These are phyloP conservation scores for Nineta flava DNA, from an alignment of 2,888 invertebrate species.

Conservation along the genomic window DNA sequence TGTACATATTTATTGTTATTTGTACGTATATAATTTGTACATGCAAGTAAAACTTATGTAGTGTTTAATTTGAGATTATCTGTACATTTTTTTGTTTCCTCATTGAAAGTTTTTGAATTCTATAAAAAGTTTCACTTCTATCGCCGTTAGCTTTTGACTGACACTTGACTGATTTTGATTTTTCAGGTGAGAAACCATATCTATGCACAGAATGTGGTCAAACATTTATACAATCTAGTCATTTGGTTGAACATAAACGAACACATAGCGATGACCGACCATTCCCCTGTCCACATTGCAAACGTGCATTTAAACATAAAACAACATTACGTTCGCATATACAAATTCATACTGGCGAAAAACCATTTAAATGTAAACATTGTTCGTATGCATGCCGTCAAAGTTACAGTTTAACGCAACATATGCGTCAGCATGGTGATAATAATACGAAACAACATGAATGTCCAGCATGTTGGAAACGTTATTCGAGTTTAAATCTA, in stretches of 20 bases:
- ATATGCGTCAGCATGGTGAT: constrained; percentile 19
- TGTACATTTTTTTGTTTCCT: no score
- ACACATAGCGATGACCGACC: constrained; percentile 22
- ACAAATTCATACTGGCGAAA: constrained; percentile 22
- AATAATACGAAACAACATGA: constrained; percentile 8
- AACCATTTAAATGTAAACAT: constrained; percentile 21
- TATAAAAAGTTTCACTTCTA: no score
- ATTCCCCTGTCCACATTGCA: constrained; percentile 21
- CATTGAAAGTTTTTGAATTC: no score
- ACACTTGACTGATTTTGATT: no score
- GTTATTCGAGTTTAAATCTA: constrained; percentile 11
- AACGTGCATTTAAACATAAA: constrained; percentile 21
- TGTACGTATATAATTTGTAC: no score
- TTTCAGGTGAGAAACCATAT: constrained; percentile 23
- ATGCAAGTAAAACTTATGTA: no score
- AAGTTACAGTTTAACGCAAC: constrained; percentile 21
- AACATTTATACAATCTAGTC: constrained; percentile 22
- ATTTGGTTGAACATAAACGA: constrained; percentile 22
- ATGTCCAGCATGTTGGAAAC: constrained; percentile 12
- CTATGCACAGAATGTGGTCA: constrained; percentile 21
- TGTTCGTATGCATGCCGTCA: constrained; percentile 23
- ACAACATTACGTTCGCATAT: constrained; percentile 21
- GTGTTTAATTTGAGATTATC: no score
- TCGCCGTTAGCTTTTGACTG: no score
- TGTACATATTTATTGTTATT: no score